Evolutionary conservation across 2,888 invertebrate species (phyloP), one percentile per base, ranked within the genome.

Genomic region (Andrena camellia): DNA sequence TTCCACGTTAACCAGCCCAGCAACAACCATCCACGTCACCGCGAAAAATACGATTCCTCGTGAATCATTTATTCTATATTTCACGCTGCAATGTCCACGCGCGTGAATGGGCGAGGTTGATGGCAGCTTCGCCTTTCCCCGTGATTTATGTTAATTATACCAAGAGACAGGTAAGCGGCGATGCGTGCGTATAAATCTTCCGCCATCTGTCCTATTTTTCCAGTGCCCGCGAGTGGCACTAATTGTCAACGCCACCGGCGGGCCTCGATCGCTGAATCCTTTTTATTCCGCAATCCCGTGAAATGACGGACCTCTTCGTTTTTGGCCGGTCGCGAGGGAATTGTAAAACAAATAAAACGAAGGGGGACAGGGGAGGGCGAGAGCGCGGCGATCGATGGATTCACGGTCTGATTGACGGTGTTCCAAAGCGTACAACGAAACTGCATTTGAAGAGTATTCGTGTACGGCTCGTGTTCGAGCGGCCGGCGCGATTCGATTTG

Each of bases 371-470:
- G 23, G 23, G 23, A 10, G 54, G 54, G 2, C 20, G 54, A 23
- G 10, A 57, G 23, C 4, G 26, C 4, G 57, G 57, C 48, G 70
- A 74, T 73, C 78, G 70, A 82, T 71, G 67, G 69, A 62, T 84
- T 82, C 83, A 75, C 74, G 83, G 63, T 78, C 74, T 74, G 83
- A 84, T 79, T 82, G 83, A 84, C 82, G 74, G 70, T 52, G 59
- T 63, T 83, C 83, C 74, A 79, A 84, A 82, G 71, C 74, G 83
- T 83, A 78, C 73, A 83, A 74, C 78, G 83, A 78, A 78, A 81
- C 68, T 83, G 77, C 70, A 78, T 73, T 67, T 70, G 73, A 62
- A 83, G 74, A 82, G 74, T 71, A 78, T 84, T 62, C 74, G 73
- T 70, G 83, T 78, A 20, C 67, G 54, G 66, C 67, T 70, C 62